phyloP scores from a whole-genome alignment of 2,113 vertebrate genomes.

The Hucho hucho region DNA sequence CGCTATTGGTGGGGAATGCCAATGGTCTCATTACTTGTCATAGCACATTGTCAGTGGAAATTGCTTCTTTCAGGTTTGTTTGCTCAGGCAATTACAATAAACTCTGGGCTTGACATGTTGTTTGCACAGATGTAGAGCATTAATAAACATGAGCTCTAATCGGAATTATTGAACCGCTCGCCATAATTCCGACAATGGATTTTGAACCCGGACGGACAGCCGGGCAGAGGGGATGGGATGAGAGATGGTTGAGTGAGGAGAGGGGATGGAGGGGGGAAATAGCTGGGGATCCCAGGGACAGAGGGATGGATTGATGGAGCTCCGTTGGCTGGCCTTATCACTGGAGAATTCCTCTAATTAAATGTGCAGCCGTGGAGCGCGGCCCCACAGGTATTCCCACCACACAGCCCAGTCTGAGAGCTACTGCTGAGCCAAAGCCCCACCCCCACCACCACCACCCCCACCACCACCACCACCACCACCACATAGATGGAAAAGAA shows the following conservation, averaged over 20 bases:
- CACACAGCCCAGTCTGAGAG: conserved; percentile 1
- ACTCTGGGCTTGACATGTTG: conserved; percentile 99
- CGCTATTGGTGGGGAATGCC: conserved; percentile 92
- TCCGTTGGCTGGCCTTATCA: conserved; percentile 83
- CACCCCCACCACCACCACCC: too few relatives aligned
- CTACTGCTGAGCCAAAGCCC: not conserved
- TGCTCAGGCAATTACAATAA: conserved; percentile 99
- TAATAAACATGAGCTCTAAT: conserved; percentile 99
- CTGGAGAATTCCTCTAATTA: conserved; percentile 88
- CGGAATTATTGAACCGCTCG: conserved; percentile 99
- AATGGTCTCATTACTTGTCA: conserved; percentile 99
- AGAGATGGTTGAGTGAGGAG: conserved; percentile 28
- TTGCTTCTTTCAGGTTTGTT: conserved; percentile 99
- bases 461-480: too few relatives aligned
- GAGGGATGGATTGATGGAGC: conserved; percentile 51
- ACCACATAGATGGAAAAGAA: not conserved
- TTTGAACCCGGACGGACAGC: conserved; percentile 86
- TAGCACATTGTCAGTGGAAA: conserved; percentile 99
- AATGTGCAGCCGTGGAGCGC: conserved; percentile 79
- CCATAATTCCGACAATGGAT: conserved; percentile 97
- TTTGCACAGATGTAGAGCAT: conserved; percentile 99
- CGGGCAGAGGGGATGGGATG: conserved; percentile 56
- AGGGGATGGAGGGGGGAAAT: conserved; percentile 32
- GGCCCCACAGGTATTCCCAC: conserved; percentile 77
- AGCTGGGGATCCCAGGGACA: conserved; percentile 76